Base-by-base conservation (phyloP, 1,140 invertebrate species). In the Eumeta japonica region DNA sequence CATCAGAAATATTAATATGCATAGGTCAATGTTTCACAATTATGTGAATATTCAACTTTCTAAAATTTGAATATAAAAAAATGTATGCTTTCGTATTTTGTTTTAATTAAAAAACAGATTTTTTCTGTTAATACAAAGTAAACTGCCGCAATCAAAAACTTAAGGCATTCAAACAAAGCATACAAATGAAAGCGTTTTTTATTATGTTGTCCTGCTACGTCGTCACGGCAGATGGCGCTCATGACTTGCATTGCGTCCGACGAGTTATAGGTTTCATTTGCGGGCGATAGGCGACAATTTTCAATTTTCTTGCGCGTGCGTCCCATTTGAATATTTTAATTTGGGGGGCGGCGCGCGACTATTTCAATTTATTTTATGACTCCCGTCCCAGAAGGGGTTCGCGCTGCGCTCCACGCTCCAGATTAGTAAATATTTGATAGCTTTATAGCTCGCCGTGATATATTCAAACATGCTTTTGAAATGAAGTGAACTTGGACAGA, bases 321-420 rank as follows among this genome's bases (percentile, higher is more conserved):
- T 71, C 66, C 68, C 68, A 73, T 73, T 73, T 73, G 68, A 73
- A 73, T 73, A 73, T 73, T 73, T 73, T 73, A 73, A 73, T 73
- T 73, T 71, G 60, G 68, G 66, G 66, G 66, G 68, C 62, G 68
- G 65, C 58, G 28, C 28, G 59, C 59, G 68, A 73, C 66, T 71
- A 73, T 73, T 73, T 73, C 68, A 73, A 73, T 73, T 73, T 73
- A 73, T 73, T 73, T 73, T 73, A 73, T 73, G 68, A 73, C 61
- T 41, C 55, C 51, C 52, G 51, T 49, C 45, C 48, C 66, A 62
- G 60, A 65, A 68, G 64, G 63, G 64, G 62, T 68, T 60, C 62
- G 54, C 52, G 57, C 47, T 44, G 48, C 62, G 48, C 64, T 64
- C 62, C 56, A 56, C 60, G 62, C 52, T 64, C 52, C 58, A 68